Evolutionary conservation across 2,797 vertebrate genomes (phyloP).

Genomic region (Sebastes hopkinsi): DNA sequence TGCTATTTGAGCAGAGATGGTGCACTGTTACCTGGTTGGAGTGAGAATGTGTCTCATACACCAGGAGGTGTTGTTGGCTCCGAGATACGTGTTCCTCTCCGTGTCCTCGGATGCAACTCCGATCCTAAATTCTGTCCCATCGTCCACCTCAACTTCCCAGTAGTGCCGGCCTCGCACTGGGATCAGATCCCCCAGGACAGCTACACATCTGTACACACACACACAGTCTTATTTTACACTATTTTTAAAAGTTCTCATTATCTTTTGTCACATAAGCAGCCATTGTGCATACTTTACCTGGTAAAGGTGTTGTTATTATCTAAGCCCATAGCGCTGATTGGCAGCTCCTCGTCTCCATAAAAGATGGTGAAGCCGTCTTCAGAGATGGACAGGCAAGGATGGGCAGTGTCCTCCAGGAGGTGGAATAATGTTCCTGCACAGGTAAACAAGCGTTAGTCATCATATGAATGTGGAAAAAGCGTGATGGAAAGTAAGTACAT

Average conservation of each 20-base stretch:
- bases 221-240: not conserved
- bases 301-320: slow-evolving; percentile 86
- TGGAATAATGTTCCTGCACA: slow-evolving; percentile 89
- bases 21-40: slow-evolving; percentile 84
- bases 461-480: not conserved
- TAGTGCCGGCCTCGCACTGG: slow-evolving; percentile 89
- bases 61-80: slow-evolving; percentile 89
- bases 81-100: slow-evolving; percentile 86
- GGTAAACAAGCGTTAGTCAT: not conserved
- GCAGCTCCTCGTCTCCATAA: slow-evolving; percentile 85
- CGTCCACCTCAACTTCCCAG: slow-evolving; percentile 92
- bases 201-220: slow-evolving; percentile 85
- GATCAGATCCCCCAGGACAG: slow-evolving; percentile 88
- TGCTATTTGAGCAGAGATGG: not conserved
- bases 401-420: slow-evolving; percentile 89
- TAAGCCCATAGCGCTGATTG: slow-evolving; percentile 80
- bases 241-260: not conserved
- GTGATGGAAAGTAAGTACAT: not conserved
- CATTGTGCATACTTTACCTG: slow-evolving; percentile 74
- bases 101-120: slow-evolving; percentile 91
- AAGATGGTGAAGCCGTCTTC: slow-evolving; percentile 90
- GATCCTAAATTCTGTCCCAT: slow-evolving; percentile 85
- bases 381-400: slow-evolving; percentile 90
- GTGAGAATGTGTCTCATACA: slow-evolving; percentile 92
- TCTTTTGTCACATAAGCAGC: too few species aligned